These are phyloP conservation scores for Shargacucullia verbasci DNA, from an alignment of 2,888 invertebrate genomes.

Conservation along the genomic window DNA sequence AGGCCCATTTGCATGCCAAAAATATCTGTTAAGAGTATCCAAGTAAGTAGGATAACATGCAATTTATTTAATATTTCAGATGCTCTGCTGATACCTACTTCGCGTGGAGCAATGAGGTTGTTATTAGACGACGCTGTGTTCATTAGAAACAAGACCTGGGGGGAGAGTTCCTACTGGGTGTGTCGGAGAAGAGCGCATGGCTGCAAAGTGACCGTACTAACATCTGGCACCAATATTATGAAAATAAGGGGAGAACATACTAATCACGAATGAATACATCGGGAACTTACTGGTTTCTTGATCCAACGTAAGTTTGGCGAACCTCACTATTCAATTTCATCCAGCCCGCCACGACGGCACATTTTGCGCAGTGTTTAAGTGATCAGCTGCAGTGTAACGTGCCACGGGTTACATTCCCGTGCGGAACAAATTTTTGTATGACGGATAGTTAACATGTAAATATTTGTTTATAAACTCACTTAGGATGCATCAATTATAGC, in stretches of 20 bases:
- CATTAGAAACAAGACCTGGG: slow-evolving; percentile 51
- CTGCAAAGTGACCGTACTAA: slow-evolving; percentile 59
- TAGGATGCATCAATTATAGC: no score
- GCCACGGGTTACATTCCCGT: no score
- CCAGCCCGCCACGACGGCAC: no score
- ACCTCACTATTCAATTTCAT: no score
- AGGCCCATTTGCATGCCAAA: no score
- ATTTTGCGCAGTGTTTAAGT: no score
- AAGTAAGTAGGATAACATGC: no score
- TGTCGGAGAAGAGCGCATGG: slow-evolving; percentile 48
- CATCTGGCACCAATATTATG: slow-evolving; percentile 47
- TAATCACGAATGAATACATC: slow-evolving; percentile 7
- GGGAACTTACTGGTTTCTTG: not conserved
- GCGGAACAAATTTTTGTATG: no score
- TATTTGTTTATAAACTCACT: no score
- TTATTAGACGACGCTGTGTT: slow-evolving; percentile 46
- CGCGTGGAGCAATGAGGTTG: slow-evolving; percentile 49
- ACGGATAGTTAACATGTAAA: no score
- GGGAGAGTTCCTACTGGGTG: slow-evolving; percentile 51
- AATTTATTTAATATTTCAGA: slow-evolving; percentile 40
- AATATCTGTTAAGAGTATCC: no score
- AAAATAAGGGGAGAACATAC: slow-evolving; percentile 45
- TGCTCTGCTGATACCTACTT: slow-evolving; percentile 54
- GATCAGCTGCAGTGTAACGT: no score
- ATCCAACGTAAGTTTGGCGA: not conserved